Evolutionary conservation across 2,113 vertebrate species (phyloP).

Genomic region (Candoia aspera): DNA sequence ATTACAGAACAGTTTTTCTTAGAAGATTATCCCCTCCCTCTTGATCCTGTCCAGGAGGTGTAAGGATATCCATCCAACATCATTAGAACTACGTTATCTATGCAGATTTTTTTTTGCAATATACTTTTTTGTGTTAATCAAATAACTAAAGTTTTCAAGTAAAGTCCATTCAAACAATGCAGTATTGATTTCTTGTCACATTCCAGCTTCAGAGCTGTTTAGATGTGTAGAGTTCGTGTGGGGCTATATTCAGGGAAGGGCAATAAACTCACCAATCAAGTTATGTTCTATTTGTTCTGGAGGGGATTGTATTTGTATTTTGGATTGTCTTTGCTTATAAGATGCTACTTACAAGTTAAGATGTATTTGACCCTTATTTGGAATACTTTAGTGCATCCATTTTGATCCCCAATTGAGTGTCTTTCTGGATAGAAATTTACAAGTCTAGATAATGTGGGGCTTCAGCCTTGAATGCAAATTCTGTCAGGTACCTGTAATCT

Average conservation of each 20-base stretch:
- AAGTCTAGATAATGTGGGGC: too few relatives aligned
- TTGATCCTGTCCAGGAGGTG: neutral
- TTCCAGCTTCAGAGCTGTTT: neutral
- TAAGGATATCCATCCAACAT: neutral
- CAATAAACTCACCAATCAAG: neutral
- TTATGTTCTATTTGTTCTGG: neutral
- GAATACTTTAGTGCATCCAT: neutral
- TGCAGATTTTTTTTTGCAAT: neutral
- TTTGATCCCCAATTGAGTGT: neutral
- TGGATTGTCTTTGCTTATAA: neutral
- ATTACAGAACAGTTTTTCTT: slow-evolving; percentile 62
- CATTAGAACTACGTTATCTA: neutral
- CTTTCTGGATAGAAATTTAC: too few relatives aligned
- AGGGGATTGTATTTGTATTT: neutral
- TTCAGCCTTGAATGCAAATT: neutral
- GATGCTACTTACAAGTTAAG: neutral
- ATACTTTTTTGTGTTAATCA: neutral
- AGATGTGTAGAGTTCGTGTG: neutral
- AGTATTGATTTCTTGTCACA: neutral
- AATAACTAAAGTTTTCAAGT: neutral
- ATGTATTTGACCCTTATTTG: neutral
- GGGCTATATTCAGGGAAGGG: neutral
- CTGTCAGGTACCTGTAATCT: neutral
- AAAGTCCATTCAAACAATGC: too few relatives aligned
- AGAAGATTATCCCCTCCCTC: neutral